Conservation (phyloP, 2,797 vertebrate species). For the Numenius phaeopus region DNA sequence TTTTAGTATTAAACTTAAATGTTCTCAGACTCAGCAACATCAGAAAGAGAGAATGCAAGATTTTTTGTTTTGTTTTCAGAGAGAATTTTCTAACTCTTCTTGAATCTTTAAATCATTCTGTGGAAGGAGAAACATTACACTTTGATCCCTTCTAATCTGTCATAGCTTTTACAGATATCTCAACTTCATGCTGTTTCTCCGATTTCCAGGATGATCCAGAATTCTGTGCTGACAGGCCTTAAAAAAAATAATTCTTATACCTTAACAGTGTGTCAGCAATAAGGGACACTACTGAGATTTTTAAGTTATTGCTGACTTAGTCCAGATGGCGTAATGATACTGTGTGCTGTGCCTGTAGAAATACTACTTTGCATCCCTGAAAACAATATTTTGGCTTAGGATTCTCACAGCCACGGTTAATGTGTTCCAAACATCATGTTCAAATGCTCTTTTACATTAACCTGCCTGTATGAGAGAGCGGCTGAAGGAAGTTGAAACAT, state of each 20-base stretch:
- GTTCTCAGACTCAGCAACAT: background rate
- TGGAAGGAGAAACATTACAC: background rate
- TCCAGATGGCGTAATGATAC: background rate
- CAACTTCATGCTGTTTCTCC: background rate
- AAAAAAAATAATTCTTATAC: background rate
- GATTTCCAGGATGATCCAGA: background rate
- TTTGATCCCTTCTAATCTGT: background rate
- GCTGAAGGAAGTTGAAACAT: background rate
- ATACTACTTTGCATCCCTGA: background rate
- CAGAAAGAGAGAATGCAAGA: background rate
- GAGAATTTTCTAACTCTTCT: background rate
- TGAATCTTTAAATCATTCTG: background rate
- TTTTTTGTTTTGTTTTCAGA: background rate
- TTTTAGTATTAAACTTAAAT: background rate
- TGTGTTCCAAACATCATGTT: background rate
- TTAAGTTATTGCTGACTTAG: background rate
- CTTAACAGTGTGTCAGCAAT: background rate
- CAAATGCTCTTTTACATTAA: background rate
- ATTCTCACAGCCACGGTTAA: background rate
- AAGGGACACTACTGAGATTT: background rate
- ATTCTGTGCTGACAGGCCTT: background rate
- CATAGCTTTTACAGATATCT: background rate
- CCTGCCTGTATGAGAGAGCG: background rate
- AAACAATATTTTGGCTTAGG: background rate
- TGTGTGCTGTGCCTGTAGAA: background rate